Conservation (phyloP, 2,797 vertebrate species). For the Threskiornis aethiopicus region DNA sequence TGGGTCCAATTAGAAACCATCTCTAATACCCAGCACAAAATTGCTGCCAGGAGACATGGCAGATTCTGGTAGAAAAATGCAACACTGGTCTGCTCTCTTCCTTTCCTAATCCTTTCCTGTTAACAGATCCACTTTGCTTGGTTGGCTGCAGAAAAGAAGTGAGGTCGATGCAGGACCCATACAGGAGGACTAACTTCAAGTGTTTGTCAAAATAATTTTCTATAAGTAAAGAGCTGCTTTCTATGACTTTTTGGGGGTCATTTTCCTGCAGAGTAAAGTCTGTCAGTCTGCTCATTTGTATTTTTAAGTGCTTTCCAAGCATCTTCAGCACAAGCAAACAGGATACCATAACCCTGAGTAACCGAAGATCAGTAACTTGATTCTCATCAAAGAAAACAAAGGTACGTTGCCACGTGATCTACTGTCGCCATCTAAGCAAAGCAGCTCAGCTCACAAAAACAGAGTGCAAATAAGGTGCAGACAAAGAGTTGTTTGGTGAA, state of each 20-base stretch:
- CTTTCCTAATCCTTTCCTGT: neutral
- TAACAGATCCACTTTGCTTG: neutral
- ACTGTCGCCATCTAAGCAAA: neutral
- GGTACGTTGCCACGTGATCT: neutral
- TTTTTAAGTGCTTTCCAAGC: neutral
- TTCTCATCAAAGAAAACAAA: neutral
- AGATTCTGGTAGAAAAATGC: neutral
- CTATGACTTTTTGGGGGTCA: neutral
- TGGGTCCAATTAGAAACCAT: neutral
- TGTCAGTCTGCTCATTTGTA: neutral
- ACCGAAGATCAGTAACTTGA: neutral
- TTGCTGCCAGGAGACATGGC: neutral
- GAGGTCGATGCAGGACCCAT: neutral
- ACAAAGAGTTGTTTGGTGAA: neutral
- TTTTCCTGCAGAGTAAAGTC: neutral
- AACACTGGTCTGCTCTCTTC: neutral
- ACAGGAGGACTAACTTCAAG: neutral
- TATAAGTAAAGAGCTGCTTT: neutral
- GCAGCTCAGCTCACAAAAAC: neutral
- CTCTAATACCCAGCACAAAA: neutral
- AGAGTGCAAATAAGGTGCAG: neutral
- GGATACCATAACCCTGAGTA: neutral
- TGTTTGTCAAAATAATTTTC: neutral
- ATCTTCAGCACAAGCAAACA: neutral
- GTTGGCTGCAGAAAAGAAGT: neutral